Conservation (phyloP, 2,888 invertebrate genomes). For the Philaethria dido region DNA sequence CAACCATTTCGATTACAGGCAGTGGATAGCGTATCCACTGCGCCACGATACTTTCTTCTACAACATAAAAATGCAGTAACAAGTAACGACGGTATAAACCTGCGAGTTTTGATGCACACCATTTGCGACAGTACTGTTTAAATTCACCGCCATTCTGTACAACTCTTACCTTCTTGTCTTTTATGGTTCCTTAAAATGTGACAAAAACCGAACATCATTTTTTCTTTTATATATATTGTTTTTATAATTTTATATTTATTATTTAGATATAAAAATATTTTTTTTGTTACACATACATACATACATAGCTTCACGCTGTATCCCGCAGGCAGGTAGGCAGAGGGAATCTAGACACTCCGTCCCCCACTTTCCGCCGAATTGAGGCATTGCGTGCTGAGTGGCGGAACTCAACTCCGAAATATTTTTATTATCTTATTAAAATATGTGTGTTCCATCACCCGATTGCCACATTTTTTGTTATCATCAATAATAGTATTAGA, state of each 20-base stretch:
- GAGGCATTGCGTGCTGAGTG: too few species aligned
- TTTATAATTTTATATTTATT: neutral
- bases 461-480: too few species aligned
- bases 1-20: neutral
- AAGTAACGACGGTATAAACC: slow-evolving; percentile 77
- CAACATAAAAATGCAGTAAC: slow-evolving; percentile 65
- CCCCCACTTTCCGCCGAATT: too few species aligned
- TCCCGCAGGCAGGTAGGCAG: too few species aligned
- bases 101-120: slow-evolving; percentile 64
- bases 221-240: neutral
- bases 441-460: too few species aligned
- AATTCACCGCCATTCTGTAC: slow-evolving; percentile 51
- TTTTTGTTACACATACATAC: too few species aligned
- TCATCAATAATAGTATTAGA: too few species aligned
- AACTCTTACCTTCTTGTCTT: slow-evolving; percentile 49
- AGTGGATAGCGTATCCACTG: neutral
- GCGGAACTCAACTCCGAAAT: too few species aligned
- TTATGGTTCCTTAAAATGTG: slow-evolving; percentile 29
- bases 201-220: slow-evolving; percentile 1
- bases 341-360: too few species aligned
- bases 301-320: too few species aligned
- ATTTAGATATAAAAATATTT: too few species aligned
- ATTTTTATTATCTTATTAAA: too few species aligned
- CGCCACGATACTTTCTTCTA: slow-evolving; percentile 38
- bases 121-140: slow-evolving; percentile 73